Conservation (phyloP, 2,888 invertebrate species). For the Standfussiana lucernea region DNA sequence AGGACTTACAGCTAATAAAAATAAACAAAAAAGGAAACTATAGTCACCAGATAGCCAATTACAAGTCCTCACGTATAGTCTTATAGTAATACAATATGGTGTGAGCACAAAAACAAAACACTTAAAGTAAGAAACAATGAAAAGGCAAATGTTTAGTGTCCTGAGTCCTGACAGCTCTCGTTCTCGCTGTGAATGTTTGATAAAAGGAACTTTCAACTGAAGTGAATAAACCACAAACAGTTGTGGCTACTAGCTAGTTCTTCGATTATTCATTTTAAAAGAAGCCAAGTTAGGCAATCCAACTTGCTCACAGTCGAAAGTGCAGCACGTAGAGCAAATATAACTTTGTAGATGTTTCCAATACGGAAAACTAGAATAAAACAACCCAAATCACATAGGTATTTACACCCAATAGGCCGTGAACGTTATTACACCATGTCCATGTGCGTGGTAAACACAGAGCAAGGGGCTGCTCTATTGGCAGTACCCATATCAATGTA, state of each 20-base stretch:
- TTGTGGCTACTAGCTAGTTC: constrained; percentile 14
- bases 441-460: constrained; percentile 63
- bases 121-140: too few species aligned
- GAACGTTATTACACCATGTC: constrained; percentile 42
- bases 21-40: too few species aligned
- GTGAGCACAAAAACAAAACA: too few species aligned
- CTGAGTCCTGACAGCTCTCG: constrained; percentile 69
- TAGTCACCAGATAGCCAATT: too few species aligned
- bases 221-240: constrained; percentile 42
- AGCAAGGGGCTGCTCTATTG: constrained; percentile 64
- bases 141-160: constrained; percentile 71
- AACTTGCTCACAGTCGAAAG: background rate
- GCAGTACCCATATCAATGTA: constrained; percentile 79
- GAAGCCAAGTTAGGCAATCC: background rate
- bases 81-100: too few species aligned
- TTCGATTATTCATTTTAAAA: constrained; percentile 21
- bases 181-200: constrained; percentile 52
- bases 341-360: background rate
- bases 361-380: constrained; percentile 9
- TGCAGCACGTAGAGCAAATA: constrained; percentile 3
- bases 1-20: too few species aligned
- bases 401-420: constrained; percentile 43
- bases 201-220: constrained; percentile 40
- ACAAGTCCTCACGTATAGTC: too few species aligned
- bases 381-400: constrained; percentile 27